These are phyloP conservation scores for Tapirus terrestris DNA, from an alignment of 2,113 vertebrate species.

Conservation along the genomic window DNA sequence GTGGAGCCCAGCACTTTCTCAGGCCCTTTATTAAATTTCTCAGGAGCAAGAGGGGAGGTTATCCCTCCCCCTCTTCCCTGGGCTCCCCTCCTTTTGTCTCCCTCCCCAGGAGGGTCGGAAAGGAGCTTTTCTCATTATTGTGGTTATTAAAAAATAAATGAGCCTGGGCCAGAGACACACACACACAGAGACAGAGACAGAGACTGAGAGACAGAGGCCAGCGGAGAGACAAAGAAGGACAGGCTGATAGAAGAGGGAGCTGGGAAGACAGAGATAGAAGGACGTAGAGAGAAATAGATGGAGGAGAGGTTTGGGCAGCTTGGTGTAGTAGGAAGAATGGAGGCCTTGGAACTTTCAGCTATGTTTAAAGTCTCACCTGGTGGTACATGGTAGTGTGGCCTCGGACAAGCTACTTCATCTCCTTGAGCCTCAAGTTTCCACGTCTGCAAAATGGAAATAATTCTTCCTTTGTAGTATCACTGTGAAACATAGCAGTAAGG, in stretches of 20 bases:
- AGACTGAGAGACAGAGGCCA: conserved; percentile 63
- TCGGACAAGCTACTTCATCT: not conserved
- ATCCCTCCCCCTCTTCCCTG: conserved; percentile 76
- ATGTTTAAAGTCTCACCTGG: not conserved
- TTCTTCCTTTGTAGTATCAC: not conserved
- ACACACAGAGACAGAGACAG: conserved; percentile 61
- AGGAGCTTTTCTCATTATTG: conserved; percentile 85
- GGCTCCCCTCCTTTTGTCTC: conserved; percentile 82
- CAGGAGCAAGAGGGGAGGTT: conserved; percentile 79
- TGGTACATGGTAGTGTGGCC: not conserved
- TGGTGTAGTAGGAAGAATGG: fast-evolving
- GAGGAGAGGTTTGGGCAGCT: not conserved
- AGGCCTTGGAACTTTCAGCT: not conserved
- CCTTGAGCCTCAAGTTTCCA: not conserved
- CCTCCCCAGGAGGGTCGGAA: conserved; percentile 82
- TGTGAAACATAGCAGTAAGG: not conserved
- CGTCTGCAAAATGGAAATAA: not conserved
- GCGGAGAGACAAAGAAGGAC: conserved; percentile 70
- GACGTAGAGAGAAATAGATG: not conserved
- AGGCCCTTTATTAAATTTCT: conserved; percentile 84
- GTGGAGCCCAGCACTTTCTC: conserved; percentile 78
- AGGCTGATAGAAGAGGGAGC: conserved; percentile 26
- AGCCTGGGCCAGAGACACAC: conserved; percentile 73
- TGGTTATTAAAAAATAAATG: conserved; percentile 84
- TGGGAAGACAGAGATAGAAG: conserved; percentile 2